phyloP scores from a whole-genome alignment of 37 sponge, comb jelly and placozoan species.

The Ianthella basta region DNA sequence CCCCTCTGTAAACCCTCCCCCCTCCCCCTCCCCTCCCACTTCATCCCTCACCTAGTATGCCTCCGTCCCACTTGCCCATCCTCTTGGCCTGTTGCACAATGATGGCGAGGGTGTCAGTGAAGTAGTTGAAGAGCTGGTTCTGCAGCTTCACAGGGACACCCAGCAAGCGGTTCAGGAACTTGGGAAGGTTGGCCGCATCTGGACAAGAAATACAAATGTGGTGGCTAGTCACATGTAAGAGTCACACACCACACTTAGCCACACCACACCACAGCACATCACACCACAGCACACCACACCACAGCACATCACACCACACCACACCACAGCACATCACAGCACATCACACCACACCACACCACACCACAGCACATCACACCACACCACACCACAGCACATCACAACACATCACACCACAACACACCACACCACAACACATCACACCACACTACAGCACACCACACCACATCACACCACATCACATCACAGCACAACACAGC shows the following conservation, averaged over 20 bases:
- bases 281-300: no score
- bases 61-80: conserved; percentile 80
- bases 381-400: no score
- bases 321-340: no score
- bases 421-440: no score
- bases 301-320: no score
- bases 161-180: conserved; percentile 85
- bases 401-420: no score
- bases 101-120: conserved; percentile 75
- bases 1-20: neutral
- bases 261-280: neutral
- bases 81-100: conserved; percentile 74
- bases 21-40: no score
- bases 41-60: conserved; percentile 71
- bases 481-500: no score
- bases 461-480: no score
- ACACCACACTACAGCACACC: no score
- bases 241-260: neutral
- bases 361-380: no score
- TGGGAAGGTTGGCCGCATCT: conserved; percentile 72
- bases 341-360: no score
- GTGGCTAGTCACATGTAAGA: neutral
- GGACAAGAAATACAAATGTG: neutral
- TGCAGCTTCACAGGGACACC: conserved; percentile 88
- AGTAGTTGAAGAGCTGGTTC: conserved; percentile 88